These are phyloP conservation scores for Nemurella pictetii DNA, from an alignment of 2,888 invertebrate species.

Conservation along the genomic window DNA sequence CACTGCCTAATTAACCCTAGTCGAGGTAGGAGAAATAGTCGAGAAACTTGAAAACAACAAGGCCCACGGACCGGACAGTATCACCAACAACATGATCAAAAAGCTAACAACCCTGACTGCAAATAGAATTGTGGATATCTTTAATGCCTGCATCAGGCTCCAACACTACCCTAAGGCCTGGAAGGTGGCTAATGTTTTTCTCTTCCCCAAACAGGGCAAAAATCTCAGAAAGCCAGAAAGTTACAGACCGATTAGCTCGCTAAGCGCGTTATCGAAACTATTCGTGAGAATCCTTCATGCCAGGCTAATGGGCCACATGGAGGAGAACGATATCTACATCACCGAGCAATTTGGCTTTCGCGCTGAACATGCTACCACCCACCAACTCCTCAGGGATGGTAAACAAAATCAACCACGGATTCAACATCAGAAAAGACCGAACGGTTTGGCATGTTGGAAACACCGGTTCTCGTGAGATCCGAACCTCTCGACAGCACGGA, in stretches of 20 bases:
- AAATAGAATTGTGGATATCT: no score
- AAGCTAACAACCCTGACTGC: neutral
- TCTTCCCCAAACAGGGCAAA: neutral
- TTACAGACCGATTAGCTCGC: neutral
- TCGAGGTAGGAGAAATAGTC: neutral
- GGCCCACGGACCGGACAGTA: slow-evolving; percentile 6
- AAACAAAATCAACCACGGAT: no score
- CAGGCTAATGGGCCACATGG: neutral
- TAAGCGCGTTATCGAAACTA: neutral
- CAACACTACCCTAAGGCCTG: neutral
- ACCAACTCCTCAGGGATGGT: neutral
- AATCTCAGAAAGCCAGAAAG: neutral
- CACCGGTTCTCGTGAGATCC: no score
- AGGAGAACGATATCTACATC: neutral
- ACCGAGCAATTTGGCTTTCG: neutral
- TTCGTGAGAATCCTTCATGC: neutral
- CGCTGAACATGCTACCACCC: no score
- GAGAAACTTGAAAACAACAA: neutral
- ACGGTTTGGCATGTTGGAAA: no score
- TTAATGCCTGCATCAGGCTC: neutral
- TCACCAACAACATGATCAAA: neutral
- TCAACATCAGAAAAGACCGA: no score
- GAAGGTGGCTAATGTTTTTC: neutral
- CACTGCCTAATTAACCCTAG: no score
- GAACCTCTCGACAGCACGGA: no score